A percentile compares a stretch with the other conserved stretches of the same genome.
phyloP scores from a whole-genome alignment of 2,113 vertebrate species.

The Camelus dromedarius region DNA sequence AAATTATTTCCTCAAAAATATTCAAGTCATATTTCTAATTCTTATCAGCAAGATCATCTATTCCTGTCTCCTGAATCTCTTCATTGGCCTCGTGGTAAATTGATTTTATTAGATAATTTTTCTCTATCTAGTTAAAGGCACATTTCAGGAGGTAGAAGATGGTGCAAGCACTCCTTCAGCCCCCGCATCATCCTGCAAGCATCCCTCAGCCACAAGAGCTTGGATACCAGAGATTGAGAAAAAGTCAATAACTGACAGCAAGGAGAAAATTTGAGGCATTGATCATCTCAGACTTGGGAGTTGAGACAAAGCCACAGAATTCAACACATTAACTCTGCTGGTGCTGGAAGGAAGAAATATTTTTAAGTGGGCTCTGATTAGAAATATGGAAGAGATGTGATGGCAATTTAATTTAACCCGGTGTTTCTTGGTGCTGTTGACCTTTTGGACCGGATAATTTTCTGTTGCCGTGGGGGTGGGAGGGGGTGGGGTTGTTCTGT shows the following conservation, averaged over 20 bases:
- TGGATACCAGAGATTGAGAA: constrained; percentile 82
- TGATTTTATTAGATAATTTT: constrained; percentile 63
- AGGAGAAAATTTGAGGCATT: constrained; percentile 89
- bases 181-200: background rate
- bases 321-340: constrained; percentile 82
- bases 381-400: background rate
- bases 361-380: background rate
- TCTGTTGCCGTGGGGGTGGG: rapidly evolving
- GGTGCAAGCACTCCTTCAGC: constrained; percentile 42
- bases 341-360: background rate
- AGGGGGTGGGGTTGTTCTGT: rapidly evolving
- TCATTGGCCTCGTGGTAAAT: constrained; percentile 8
- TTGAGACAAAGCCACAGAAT: constrained; percentile 84
- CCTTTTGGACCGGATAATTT: background rate
- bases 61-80: constrained; percentile 40
- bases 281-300: constrained; percentile 87
- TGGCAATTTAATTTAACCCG: background rate
- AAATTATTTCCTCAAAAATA: constrained; percentile 41
- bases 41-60: constrained; percentile 32
- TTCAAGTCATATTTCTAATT: background rate
- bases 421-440: background rate
- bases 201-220: constrained; percentile 76
- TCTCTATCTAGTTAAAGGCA: constrained; percentile 64
- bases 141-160: constrained; percentile 61
- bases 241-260: constrained; percentile 90